These are phyloP conservation scores for Phenganax subtilis DNA, from an alignment of 92 coral and sea anemone species.

Conservation along the genomic window DNA sequence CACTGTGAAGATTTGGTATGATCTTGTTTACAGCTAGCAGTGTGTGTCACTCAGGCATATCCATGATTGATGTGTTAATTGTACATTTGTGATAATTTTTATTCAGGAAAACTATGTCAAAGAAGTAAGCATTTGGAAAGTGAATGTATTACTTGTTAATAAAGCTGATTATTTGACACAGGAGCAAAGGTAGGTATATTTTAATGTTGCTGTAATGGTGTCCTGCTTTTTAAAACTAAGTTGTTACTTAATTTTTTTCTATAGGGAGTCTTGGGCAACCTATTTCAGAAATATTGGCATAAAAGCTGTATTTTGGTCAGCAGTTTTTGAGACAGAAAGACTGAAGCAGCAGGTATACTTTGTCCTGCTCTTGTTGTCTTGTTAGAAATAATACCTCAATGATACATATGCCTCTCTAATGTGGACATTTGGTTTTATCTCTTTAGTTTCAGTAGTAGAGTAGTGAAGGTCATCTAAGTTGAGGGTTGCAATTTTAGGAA, in stretches of 20 bases:
- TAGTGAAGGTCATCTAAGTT: too few relatives aligned
- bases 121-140: constrained; percentile 65
- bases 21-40: not conserved
- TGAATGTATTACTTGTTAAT: constrained; percentile 74
- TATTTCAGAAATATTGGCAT: constrained; percentile 62
- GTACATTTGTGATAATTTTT: not conserved
- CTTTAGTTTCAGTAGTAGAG: too few relatives aligned
- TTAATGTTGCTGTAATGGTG: not conserved
- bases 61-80: not conserved
- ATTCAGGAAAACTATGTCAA: constrained; percentile 74
- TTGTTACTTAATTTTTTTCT: not conserved
- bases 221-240: not conserved
- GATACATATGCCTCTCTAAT: too few relatives aligned
- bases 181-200: constrained; percentile 61
- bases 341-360: constrained; percentile 30
- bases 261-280: constrained; percentile 66
- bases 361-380: not conserved
- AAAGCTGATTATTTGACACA: constrained; percentile 89
- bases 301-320: constrained; percentile 86
- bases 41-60: not conserved
- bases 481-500: too few relatives aligned
- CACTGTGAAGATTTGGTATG: constrained; percentile 89
- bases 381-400: not conserved
- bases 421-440: too few relatives aligned
- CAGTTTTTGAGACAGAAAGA: constrained; percentile 73